Base-by-base conservation (phyloP, 2,888 invertebrate genomes). In the Diarsia rubi region DNA sequence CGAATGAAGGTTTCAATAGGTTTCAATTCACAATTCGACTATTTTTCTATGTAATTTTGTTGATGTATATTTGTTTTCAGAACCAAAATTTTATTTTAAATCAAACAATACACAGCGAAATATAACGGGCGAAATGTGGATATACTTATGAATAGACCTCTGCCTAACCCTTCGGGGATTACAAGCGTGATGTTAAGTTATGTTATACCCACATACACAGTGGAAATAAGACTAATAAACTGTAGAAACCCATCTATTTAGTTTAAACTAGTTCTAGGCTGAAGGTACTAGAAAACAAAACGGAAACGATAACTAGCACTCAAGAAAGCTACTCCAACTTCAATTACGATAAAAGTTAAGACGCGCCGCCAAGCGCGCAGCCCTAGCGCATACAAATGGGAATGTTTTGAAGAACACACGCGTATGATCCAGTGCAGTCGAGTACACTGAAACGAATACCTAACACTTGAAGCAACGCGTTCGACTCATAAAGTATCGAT, bases 341-440 rank as follows among this genome's bases (percentile, higher is more conserved):
- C 65, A 72, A 72, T 79, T 52, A 69, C 66, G 66, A 79, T 79
- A 79, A 75, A 78, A 70, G 63, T 69, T 72, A 27, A 75, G 70
- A 85, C 49, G 64, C 54, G 19, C 63, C 62, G 79, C 78, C 62
- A 45, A 37, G 21, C 44, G 74, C 78, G 78, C 93, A 94, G 79
- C 94, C 94, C 94, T 93, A 57, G 24, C 57, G 69, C 73, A 70
- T 82, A 87, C 81, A 88, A 89, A 91, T 85, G 88, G 82, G 90
- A 91, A 92, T 93, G 91, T 93, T 94, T 92, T 94, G 92, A 94
- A 93, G 93, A 95, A 94, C 95, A 93, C 94, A 93, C 94, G 93
- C 94, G 91, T 90, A 87, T 89, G 89, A 90, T 91, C 90, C 92
- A 89, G 88, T 90, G 90, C 90, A 90, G 88, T 91, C 91, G 89